Evolutionary conservation across 1,140 invertebrate species (phyloP), one percentile per base, ranked within the genome.

Genomic region (Listronotus bonariensis): DNA sequence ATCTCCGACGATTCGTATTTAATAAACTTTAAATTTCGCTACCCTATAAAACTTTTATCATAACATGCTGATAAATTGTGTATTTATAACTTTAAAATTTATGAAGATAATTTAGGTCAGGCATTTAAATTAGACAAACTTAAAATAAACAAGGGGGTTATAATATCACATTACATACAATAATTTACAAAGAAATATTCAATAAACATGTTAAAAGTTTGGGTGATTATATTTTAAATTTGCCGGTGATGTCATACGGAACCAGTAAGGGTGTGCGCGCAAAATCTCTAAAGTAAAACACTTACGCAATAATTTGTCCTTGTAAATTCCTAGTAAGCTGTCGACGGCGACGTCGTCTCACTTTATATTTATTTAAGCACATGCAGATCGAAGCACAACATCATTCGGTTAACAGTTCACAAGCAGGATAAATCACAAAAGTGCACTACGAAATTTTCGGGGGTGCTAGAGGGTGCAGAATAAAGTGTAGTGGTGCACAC

Each of bases 301-400:
- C 76, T 77, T 77, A 77, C 76, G 76, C 76, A 77, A 77, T 70
- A 76, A 54, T 65, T 71, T 68, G 74, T 76, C 76, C 76, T 77
- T 77, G 72, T 68, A 68, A 69, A 46, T 68, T 60, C 54, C 63
- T 55, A 64, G 63, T 58, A 49, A 60, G 56, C 53, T 56, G 46
- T 38, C 60, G 69, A 36, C 58, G 48, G 51, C 66, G 48, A 56
- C 54, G 69, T 68, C 18, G 31, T 31, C 48, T 51, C 48, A n/a
- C 18, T 73, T 74, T 73, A 68, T 72, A 68, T 72, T 70, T 74
- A 69, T 64, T 66, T 51, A 58, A 55, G 41, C 65, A 71, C 69
- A 65, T 67, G 60, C 58, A 64, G 38, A 66, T 49, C 62, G 45
- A 45, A 54, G 68, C 63, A 68, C 65, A 61, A 56, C 61, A 62